Evolutionary conservation across 2,888 invertebrate species (phyloP).

Genomic region (Oscheius sp.): DNA sequence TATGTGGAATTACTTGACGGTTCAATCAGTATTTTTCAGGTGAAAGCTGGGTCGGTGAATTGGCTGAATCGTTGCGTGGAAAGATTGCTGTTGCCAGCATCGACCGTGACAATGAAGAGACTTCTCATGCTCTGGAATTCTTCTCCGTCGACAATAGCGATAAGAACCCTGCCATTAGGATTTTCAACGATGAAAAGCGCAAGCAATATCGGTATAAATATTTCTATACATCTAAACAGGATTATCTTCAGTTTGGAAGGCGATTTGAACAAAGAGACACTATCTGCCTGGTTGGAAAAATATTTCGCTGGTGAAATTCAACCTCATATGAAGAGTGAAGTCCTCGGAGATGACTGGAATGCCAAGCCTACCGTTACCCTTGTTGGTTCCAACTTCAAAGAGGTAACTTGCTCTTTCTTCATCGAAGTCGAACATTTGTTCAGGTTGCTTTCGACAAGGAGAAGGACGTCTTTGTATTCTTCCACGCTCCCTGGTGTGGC

Average conservation of each 20-base stretch:
- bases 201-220: constrained; percentile 21
- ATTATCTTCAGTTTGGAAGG: neutral
- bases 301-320: constrained; percentile 1
- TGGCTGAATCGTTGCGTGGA: constrained; percentile 32
- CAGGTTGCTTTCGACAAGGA: constrained; percentile 22
- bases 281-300: constrained; percentile 9
- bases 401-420: too few relatives aligned
- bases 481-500: constrained; percentile 43
- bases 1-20: too few relatives aligned
- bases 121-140: constrained; percentile 24
- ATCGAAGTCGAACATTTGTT: too few relatives aligned
- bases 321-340: constrained; percentile 90
- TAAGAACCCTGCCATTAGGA: constrained; percentile 2
- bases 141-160: constrained; percentile 30
- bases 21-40: constrained; percentile 31
- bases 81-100: constrained; percentile 34
- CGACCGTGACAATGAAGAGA: constrained; percentile 27
- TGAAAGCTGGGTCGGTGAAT: constrained; percentile 7
- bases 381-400: constrained; percentile 92
- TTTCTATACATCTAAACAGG: neutral
- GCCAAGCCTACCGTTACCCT: constrained; percentile 89
- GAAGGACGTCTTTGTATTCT: constrained; percentile 30
- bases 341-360: constrained; percentile 94
- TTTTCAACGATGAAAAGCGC: constrained; percentile 23
- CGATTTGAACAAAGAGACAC: neutral